Percentiles rank a stretch among this genome's conserved stretches.
Evolutionary conservation across 1,140 invertebrate genomes (phyloP).

Genomic region (Trissolcus basalis): DNA sequence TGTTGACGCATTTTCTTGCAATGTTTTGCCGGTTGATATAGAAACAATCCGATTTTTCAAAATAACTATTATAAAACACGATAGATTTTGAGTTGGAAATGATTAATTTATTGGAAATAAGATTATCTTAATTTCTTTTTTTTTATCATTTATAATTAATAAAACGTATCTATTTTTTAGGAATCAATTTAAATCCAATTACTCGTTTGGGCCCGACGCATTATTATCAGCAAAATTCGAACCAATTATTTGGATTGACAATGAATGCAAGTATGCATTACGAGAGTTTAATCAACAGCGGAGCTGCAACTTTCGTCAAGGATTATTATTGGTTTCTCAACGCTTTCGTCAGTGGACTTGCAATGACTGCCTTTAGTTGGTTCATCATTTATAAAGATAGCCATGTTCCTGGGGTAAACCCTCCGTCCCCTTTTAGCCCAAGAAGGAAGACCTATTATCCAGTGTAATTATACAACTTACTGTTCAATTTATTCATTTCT

Average conservation of each 20-base stretch:
- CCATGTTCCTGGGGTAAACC: slow-evolving; percentile 41
- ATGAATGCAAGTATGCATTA: slow-evolving; percentile 57
- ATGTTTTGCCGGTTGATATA: too few relatives aligned
- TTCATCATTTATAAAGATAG: slow-evolving; percentile 72
- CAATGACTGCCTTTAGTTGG: slow-evolving; percentile 64
- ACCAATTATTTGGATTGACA: slow-evolving; percentile 33
- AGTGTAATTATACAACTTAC: background rate
- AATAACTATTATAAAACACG: too few relatives aligned
- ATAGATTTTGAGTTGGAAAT: too few relatives aligned
- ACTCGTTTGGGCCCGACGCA: background rate
- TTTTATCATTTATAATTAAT: too few relatives aligned
- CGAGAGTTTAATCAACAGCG: slow-evolving; percentile 44
- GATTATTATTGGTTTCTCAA: slow-evolving; percentile 64
- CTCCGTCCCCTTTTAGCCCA: slow-evolving; percentile 4
- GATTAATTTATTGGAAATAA: too few relatives aligned
- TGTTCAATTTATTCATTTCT: too few relatives aligned
- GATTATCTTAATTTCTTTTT: too few relatives aligned
- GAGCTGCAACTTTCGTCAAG: slow-evolving; percentile 36
- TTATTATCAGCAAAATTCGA: slow-evolving; percentile 1
- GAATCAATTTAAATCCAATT: background rate
- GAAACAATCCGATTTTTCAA: too few relatives aligned
- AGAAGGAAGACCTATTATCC: background rate
- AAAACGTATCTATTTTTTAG: background rate
- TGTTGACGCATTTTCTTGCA: too few relatives aligned
- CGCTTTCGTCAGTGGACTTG: slow-evolving; percentile 62